These are phyloP conservation scores for Charanyca ferruginea DNA, from an alignment of 2,888 invertebrate species.

Conservation along the genomic window DNA sequence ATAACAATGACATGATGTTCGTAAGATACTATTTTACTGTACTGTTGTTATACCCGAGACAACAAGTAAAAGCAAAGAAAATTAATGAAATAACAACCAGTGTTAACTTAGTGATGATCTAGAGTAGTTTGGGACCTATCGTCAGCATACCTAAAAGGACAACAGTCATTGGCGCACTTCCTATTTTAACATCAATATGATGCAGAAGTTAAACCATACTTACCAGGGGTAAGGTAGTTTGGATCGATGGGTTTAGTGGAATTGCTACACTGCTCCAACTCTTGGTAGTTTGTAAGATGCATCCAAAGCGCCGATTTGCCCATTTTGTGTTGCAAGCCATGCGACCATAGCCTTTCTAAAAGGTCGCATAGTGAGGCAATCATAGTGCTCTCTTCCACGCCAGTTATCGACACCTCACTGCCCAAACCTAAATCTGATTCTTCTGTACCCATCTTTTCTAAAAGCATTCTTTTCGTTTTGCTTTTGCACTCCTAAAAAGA, in stretches of 20 bases:
- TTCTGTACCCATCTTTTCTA: conserved; percentile 99
- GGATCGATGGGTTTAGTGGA: conserved; percentile 89
- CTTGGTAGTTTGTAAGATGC: conserved; percentile 97
- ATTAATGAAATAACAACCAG: background rate
- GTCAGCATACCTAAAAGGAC: background rate
- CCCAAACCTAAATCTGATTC: conserved; percentile 98
- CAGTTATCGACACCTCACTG: conserved; percentile 93
- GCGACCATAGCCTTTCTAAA: conserved; percentile 99
- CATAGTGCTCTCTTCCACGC: conserved; percentile 98
- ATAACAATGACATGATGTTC: background rate
- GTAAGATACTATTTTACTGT: background rate
- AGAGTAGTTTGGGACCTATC: background rate
- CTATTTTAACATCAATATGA: background rate
- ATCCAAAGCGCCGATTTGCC: conserved; percentile 99
- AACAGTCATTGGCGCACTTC: background rate
- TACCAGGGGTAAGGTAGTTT: conserved; percentile 90
- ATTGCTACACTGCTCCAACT: conserved; percentile 93
- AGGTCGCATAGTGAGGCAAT: conserved; percentile 99
- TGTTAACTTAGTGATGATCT: background rate
- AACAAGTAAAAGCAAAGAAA: conserved; percentile 22
- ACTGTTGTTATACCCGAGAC: background rate
- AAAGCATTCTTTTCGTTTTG: conserved; percentile 99
- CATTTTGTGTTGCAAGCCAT: conserved; percentile 98
- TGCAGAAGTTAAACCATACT: conserved; percentile 40
- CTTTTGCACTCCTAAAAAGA: conserved; percentile 95